Evolutionary conservation across 1,140 invertebrate genomes (phyloP).

Genomic region (Gryon sp.): DNA sequence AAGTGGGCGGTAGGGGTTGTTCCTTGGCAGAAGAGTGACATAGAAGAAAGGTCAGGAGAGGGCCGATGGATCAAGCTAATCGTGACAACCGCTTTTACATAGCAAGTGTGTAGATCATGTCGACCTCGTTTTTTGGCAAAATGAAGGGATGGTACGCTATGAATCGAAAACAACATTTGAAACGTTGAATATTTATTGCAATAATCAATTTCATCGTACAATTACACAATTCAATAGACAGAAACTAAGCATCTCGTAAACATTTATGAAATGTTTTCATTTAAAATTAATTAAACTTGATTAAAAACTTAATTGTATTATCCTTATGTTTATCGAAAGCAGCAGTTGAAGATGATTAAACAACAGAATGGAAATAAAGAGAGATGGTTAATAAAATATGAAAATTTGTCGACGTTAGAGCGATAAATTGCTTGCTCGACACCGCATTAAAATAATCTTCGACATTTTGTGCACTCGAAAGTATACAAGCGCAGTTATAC

Average conservation of each 20-base stretch:
- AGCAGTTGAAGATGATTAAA: too few relatives aligned
- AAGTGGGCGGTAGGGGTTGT: constrained; percentile 37
- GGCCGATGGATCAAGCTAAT: constrained; percentile 59
- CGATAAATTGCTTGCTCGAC: constrained; percentile 49
- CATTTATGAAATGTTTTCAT: too few relatives aligned
- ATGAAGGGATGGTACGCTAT: constrained; percentile 51
- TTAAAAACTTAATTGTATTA: too few relatives aligned
- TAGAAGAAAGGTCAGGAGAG: constrained; percentile 32
- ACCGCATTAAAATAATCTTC: constrained; percentile 51
- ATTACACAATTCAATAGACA: too few relatives aligned
- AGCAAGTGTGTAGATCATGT: constrained; percentile 71
- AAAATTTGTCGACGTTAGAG: constrained; percentile 37
- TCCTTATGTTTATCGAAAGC: too few relatives aligned
- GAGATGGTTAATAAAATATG: constrained; percentile 41
- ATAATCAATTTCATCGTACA: too few relatives aligned
- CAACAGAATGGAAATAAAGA: too few relatives aligned
- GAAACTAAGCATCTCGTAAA: too few relatives aligned
- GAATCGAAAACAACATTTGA: constrained; percentile 55
- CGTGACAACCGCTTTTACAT: constrained; percentile 71
- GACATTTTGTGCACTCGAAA: constrained; percentile 47
- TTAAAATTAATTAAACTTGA: too few relatives aligned
- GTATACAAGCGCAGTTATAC: constrained; percentile 47
- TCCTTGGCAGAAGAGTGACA: constrained; percentile 26
- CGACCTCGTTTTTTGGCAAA: constrained; percentile 64
- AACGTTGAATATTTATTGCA: constrained; percentile 47